Evolutionary conservation across 2,888 invertebrate species (phyloP).

Genomic region (Calameuta idolon): DNA sequence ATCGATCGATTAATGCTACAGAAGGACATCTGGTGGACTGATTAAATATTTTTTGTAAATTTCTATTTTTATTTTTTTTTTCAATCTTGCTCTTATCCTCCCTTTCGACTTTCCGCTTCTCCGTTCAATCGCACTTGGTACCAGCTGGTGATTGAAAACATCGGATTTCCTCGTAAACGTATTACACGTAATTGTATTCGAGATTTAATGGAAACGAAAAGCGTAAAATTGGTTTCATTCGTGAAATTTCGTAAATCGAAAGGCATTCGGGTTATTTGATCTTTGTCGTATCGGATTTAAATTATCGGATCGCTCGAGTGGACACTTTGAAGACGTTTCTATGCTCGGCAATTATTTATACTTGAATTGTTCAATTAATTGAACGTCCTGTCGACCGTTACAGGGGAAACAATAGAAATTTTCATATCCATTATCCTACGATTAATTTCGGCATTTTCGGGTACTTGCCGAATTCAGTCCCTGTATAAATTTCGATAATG

Average conservation of each 20-base stretch:
- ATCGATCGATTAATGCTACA: no score
- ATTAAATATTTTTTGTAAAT: not conserved
- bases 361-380: no score
- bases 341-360: no score
- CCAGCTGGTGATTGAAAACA: conserved; percentile 1
- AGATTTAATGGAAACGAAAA: not conserved
- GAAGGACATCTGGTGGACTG: not conserved
- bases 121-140: not conserved
- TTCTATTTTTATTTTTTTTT: not conserved
- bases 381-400: no score
- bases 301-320: no score
- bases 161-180: not conserved
- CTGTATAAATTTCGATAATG: no score
- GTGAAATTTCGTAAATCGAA: not conserved
- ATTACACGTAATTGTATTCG: not conserved
- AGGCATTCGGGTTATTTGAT: conserved; percentile 7
- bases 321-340: no score
- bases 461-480: no score
- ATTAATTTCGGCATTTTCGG: no score
- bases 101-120: no score
- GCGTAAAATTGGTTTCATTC: conserved; percentile 1
- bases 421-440: no score
- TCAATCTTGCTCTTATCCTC: not conserved
- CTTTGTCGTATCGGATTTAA: not conserved
- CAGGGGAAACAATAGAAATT: no score